Conservation (phyloP, 2,888 invertebrate species). For the Listrodromus nycthemerus region DNA sequence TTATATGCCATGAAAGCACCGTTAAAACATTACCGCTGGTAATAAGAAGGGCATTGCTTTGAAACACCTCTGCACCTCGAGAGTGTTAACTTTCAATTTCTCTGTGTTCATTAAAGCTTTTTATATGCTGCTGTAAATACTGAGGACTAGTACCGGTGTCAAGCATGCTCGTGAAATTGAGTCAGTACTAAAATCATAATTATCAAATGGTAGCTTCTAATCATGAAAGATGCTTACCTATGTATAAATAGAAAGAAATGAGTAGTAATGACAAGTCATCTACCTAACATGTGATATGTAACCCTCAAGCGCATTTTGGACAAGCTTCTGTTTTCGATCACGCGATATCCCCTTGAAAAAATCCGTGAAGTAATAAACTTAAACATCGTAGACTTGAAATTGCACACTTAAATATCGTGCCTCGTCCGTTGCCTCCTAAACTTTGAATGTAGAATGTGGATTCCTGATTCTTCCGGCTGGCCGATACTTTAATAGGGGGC, state of each 20-base stretch:
- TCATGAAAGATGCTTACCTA: neutral
- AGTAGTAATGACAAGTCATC: no score
- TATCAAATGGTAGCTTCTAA: neutral
- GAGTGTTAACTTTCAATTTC: neutral
- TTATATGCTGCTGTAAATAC: neutral
- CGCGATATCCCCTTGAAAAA: neutral
- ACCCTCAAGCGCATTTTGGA: no score
- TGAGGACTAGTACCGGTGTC: neutral
- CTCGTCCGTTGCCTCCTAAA: neutral
- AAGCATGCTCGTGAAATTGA: neutral
- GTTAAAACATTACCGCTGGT: slow-evolving; percentile 9
- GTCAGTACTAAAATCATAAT: neutral
- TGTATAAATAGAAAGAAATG: no score
- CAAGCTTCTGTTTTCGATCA: neutral
- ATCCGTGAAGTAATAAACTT: neutral
- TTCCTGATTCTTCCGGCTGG: neutral
- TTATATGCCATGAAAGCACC: slow-evolving; percentile 34
- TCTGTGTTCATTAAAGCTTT: neutral
- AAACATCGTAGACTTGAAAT: no score
- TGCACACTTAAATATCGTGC: neutral
- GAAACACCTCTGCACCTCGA: neutral
- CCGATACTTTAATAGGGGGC: slow-evolving; percentile 13
- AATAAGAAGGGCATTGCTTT: neutral
- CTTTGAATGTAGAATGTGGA: neutral
- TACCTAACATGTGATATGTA: no score